These are phyloP conservation scores for Bettongia penicillata DNA, from an alignment of 2,113 vertebrate genomes.

Conservation along the genomic window DNA sequence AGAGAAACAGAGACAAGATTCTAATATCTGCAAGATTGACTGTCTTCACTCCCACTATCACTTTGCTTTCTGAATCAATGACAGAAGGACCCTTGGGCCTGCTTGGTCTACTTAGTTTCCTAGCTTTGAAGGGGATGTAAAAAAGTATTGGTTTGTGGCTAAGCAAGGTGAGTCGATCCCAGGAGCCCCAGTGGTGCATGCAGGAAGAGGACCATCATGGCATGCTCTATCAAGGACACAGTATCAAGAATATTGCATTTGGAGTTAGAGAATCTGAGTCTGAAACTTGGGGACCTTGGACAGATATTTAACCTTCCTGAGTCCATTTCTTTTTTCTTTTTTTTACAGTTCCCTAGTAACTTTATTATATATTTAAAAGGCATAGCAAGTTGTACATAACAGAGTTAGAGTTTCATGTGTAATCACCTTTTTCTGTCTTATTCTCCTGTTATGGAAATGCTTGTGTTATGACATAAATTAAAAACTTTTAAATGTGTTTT, in stretches of 20 bases:
- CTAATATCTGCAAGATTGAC: neutral
- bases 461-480: too few species aligned
- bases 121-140: neutral
- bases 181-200: neutral
- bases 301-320: neutral
- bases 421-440: too few species aligned
- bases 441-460: too few species aligned
- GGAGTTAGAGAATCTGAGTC: neutral
- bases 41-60: too few species aligned
- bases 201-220: too few species aligned
- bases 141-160: neutral
- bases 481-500: too few species aligned
- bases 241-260: neutral
- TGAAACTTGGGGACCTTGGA: neutral
- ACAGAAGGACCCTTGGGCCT: neutral
- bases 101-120: neutral
- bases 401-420: too few species aligned
- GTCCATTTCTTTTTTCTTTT: neutral
- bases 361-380: too few species aligned
- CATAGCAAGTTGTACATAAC: too few species aligned
- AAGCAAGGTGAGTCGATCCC: neutral
- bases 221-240: neutral
- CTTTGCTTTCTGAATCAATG: too few species aligned
- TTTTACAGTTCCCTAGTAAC: too few species aligned
- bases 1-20: too few species aligned